Evolutionary conservation across 1,140 invertebrate species (phyloP).

Genomic region (Dendroctonus valens): DNA sequence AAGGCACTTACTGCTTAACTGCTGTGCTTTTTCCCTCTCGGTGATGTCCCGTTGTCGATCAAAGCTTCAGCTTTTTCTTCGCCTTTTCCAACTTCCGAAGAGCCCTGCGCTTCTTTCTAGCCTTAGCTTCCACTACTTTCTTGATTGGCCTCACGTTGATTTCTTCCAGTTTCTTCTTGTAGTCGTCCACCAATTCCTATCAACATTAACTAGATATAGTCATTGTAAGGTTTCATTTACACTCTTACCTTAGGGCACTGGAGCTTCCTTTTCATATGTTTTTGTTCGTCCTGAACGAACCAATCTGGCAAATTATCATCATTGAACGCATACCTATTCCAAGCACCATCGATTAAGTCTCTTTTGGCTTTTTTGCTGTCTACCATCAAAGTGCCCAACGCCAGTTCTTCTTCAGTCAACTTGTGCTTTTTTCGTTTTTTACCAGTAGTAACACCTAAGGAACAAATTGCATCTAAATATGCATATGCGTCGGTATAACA

Average conservation of each 20-base stretch:
- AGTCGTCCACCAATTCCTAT: conserved; percentile 69
- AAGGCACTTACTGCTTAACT: conserved; percentile 77
- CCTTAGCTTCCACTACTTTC: conserved; percentile 97
- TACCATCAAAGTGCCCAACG: conserved; percentile 80
- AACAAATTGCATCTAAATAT: conserved; percentile 1
- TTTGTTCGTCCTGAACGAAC: conserved; percentile 94
- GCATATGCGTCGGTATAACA: background rate
- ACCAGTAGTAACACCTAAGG: conserved; percentile 7
- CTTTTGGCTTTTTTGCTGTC: conserved; percentile 82
- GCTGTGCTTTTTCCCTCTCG: conserved; percentile 87
- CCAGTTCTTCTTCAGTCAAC: conserved; percentile 82
- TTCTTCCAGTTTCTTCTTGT: conserved; percentile 75
- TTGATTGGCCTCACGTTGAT: conserved; percentile 94
- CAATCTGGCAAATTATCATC: conserved; percentile 92
- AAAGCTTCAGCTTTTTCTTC: conserved; percentile 93
- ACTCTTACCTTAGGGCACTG: conserved; percentile 72
- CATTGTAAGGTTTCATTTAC: background rate
- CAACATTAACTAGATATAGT: conserved; percentile 1
- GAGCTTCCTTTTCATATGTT: conserved; percentile 80
- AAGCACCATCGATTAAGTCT: conserved; percentile 82
- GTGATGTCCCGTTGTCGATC: conserved; percentile 88
- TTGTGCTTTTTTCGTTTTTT: conserved; percentile 65
- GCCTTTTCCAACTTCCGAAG: conserved; percentile 86
- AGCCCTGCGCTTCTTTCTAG: conserved; percentile 91
- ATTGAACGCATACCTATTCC: conserved; percentile 88